Base-by-base conservation (phyloP, 2,888 invertebrate genomes). In the Bimastos eiseni region DNA sequence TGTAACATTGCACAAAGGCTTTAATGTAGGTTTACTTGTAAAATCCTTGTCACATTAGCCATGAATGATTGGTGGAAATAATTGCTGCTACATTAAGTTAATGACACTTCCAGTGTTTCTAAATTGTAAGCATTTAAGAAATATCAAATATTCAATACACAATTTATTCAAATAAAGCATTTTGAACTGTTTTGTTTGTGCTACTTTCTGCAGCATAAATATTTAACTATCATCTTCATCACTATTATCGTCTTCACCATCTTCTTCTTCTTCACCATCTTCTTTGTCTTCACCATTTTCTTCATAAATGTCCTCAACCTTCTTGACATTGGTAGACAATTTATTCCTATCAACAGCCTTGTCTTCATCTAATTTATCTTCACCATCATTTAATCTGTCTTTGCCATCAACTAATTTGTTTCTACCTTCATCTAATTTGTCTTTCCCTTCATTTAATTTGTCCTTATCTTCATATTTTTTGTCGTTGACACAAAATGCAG, bases 161-260 rank as follows among this genome's bases (percentile, higher is more conserved):
- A n/a, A n/a, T 70, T 70, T 70, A 70, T n/a, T 30, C n/a, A 15
- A 70, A 70, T 30, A 70, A 70, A 70, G 70, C 70, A 70, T 70
- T 70, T 70, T 70, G 30, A 70, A 70, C n/a, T 70, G 70, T 70
- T n/a, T 70, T 30, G 8, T 70, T n/a, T 70, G 70, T 70, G n/a
- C n/a, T 70, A 8, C 70, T 70, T 70, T 70, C 70, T 70, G 55
- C 30, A 44, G 5, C 13, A 55, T 70, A 70, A 70, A n/a, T 70
- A n/a, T 70, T n/a, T 70, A 70, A 70, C n/a, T n/a, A n/a, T 70
- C 70, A 70, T 70, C 70, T n/a, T 70, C 70, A n/a, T 70, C 70
- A 0, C 13, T n/a, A 70, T n/a, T 8, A 17, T n/a, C n/a, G 8
- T 70, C 70, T 70, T 70, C 70, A 13, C 8, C 70, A n/a, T 70